Conservation (phyloP, 2,113 vertebrate species). For the Rhea americana region DNA sequence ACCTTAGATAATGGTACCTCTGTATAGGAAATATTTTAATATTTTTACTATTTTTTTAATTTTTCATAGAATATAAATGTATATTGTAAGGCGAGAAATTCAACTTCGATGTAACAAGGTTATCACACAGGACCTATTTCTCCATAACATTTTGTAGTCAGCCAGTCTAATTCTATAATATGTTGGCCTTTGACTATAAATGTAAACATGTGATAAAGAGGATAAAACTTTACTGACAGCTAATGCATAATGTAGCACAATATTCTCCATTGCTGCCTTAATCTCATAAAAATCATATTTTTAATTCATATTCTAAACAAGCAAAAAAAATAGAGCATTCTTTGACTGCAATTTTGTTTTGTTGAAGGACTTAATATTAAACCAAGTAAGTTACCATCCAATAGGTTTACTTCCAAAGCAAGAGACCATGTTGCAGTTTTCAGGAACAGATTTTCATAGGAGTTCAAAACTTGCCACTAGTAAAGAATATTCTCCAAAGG, state of each 20-base stretch:
- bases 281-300: conserved; percentile 6
- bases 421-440: neutral
- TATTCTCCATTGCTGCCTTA: conserved; percentile 73
- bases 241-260: conserved; percentile 31
- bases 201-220: conserved; percentile 7
- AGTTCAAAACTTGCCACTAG: conserved; percentile 8
- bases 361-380: neutral
- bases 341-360: conserved; percentile 35
- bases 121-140: neutral
- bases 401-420: conserved; percentile 1
- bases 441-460: neutral
- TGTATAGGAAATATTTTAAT: conserved; percentile 66
- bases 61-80: conserved; percentile 51
- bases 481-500: neutral
- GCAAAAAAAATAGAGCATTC: neutral
- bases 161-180: conserved; percentile 13
- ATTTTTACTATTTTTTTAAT: conserved; percentile 64
- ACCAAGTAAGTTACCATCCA: neutral
- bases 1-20: conserved; percentile 44
- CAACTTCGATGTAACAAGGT: neutral
- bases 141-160: conserved; percentile 25
- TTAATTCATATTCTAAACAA: neutral
- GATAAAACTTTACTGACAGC: conserved; percentile 21
- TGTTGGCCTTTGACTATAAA: conserved; percentile 44
- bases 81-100: conserved; percentile 36